Evolutionary conservation across 2,888 invertebrate genomes (phyloP), one percentile per base, ranked within the genome.

Genomic region (Cryptocephalus moraei): DNA sequence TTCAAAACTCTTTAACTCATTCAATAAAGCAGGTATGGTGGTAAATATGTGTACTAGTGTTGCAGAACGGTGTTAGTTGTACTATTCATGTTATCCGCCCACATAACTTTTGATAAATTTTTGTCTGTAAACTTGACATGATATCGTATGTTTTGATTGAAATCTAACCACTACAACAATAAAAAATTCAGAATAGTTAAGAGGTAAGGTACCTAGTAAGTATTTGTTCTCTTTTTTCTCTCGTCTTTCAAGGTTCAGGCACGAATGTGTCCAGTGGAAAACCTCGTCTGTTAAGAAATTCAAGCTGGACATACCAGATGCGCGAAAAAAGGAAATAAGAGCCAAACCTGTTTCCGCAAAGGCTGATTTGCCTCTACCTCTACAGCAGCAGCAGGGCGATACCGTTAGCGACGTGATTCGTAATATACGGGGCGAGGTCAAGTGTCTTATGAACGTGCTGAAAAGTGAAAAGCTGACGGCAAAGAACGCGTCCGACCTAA

Each of bases 401-500:
- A 43, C 44, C 44, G 40, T 52, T 13, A 31, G 48, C 12, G 58
- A 60, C 41, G 54, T 54, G 41, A 45, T 60, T 36, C 34, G 44
- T 8, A 52, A 48, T 11, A 46, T 60, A 34, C 59, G 58, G 45
- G 50, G 56, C 1, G 60, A 60, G 46, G 52, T 60, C 4, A 60
- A 60, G 46, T 53, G 55, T 51, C 50, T 60, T 36, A 41, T 52
- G 41, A 55, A 56, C 22, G 45, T 55, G 11, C 48, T 52, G 31
- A 58, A 56, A 33, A 57, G 50, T 48, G 56, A 59, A 41, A 58
- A 58, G 47, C 44, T 59, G 45, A 53, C 50, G 38, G 32, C 47
- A 22, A 60, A 60, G 49, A 59, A 60, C 50, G 47, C 47, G 10
- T 47, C 55, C 1, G 56, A 58, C 50, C 45, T 60, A 32, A 57